Base-by-base conservation (phyloP, 2,888 invertebrate species). In the Hirtodrosophila alboralis region DNA sequence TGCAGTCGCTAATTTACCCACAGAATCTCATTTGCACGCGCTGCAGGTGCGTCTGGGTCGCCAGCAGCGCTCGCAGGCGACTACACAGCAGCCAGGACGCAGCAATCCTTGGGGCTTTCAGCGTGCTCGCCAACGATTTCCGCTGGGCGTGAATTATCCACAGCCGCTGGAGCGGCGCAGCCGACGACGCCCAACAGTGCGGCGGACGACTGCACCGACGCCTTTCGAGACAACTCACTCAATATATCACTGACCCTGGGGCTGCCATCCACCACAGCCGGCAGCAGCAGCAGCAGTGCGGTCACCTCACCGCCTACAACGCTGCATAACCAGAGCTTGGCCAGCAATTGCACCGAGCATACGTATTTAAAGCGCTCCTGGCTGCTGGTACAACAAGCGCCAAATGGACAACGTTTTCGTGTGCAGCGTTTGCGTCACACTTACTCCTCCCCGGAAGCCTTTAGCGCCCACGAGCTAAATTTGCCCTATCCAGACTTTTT, bases 11-110 rank as follows among this genome's bases (percentile, higher is more conserved):
- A 86, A 86, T 73, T 86, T 67, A 86, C 77, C 76, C 77, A 78
- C 87, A 90, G 91, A 90, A 80, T 87, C 84, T 58, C 90, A 86
- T 72, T 90, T 90, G 73, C 90, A 91, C 90, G 89, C 78, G 73
- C 81, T 90, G 77, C 90, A 90, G 77, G 84, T 79, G 28, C 90
- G 89, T 61, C 83, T 88, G 65, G 72, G 63, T 4, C 71, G 84
- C 1, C 75, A 76, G 34, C 73, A 73, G 64, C 66, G 76, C 49
- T 65, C 65, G 16, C 69, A 65, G 14, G 38, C 69, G 36, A 36
- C 23, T 4, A 45, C 41, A 69, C 70, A 38, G 23, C 43, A 33
- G n/a, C n/a, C n/a, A n/a, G n/a, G n/a, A 28, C 59, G 65, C 18
- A 28, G 49, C 75, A 85, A 75, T 79, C 88, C 80, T 48, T 87